A percentile compares a stretch with the other conserved stretches of the same genome.
Evolutionary conservation across 2,113 vertebrate species (phyloP).

Genomic region (Bubo bubo): DNA sequence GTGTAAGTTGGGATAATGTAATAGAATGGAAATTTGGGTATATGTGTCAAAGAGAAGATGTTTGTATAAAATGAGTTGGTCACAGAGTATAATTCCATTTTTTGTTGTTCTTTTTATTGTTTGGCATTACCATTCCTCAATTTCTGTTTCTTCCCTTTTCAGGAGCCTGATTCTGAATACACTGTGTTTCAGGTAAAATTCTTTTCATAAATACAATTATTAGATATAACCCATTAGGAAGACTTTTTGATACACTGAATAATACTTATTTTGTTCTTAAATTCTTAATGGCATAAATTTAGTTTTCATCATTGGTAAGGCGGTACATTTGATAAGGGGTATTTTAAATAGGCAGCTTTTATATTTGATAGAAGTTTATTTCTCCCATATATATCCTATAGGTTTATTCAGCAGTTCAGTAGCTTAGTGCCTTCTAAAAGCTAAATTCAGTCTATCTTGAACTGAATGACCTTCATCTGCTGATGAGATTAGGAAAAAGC

Average conservation of each 20-base stretch:
- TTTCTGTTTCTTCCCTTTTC: constrained; percentile 72
- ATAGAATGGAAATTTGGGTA: neutral
- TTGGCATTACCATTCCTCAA: neutral
- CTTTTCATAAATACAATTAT: neutral
- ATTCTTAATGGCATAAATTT: neutral
- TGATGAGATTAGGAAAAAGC: neutral
- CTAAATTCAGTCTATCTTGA: neutral
- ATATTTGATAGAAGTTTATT: neutral
- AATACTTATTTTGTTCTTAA: neutral
- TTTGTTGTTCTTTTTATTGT: neutral
- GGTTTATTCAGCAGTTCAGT: neutral
- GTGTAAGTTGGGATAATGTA: neutral
- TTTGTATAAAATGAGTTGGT: neutral
- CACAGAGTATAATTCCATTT: neutral
- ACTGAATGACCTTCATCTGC: neutral
- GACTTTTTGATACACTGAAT: neutral
- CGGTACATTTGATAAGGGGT: neutral
- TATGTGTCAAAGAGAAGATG: neutral
- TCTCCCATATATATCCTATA: neutral
- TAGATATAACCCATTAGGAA: neutral
- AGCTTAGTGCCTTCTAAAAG: neutral
- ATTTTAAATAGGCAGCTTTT: neutral
- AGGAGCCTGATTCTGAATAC: constrained; percentile 80
- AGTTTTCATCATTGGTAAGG: neutral
- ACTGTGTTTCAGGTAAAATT: constrained; percentile 85